phyloP scores from a whole-genome alignment of 2,797 vertebrate species.

The Danio albolineatus region DNA sequence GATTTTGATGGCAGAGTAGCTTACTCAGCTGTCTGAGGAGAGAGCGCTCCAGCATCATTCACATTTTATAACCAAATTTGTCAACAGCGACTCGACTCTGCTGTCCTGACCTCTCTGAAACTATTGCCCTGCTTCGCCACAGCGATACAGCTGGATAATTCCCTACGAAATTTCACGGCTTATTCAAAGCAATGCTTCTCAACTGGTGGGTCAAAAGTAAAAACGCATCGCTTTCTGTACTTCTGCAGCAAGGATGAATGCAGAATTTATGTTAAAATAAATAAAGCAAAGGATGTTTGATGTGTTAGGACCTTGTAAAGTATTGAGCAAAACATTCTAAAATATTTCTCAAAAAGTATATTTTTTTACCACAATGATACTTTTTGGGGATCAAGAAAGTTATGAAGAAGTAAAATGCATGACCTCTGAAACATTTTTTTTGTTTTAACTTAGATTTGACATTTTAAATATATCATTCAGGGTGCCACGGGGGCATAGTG shows the following conservation, averaged over 20 bases:
- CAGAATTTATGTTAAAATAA: neutral
- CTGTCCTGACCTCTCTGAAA: constrained; percentile 34
- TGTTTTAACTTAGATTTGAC: too few species aligned
- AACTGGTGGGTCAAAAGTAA: constrained; percentile 12
- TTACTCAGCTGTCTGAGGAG: constrained; percentile 43
- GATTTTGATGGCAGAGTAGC: constrained; percentile 34
- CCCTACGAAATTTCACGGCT: neutral
- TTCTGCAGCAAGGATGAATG: neutral
- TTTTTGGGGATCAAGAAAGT: too few species aligned
- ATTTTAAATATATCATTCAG: too few species aligned
- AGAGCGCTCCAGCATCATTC: constrained; percentile 27
- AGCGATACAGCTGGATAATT: constrained; percentile 12
- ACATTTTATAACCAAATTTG: constrained; percentile 52
- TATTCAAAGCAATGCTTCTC: neutral
- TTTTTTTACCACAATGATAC: too few species aligned
- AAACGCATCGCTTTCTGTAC: neutral
- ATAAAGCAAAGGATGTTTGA: too few species aligned
- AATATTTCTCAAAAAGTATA: too few species aligned
- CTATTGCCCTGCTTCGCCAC: constrained; percentile 24
- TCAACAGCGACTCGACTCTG: constrained; percentile 31
- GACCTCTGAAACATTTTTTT: too few species aligned
- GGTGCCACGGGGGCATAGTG: too few species aligned
- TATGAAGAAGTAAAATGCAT: too few species aligned
- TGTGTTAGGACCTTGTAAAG: neutral
- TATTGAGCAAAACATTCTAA: too few species aligned